These are phyloP conservation scores for Lasioglossum leucozonium DNA, from an alignment of 2,888 invertebrate genomes.

Conservation along the genomic window DNA sequence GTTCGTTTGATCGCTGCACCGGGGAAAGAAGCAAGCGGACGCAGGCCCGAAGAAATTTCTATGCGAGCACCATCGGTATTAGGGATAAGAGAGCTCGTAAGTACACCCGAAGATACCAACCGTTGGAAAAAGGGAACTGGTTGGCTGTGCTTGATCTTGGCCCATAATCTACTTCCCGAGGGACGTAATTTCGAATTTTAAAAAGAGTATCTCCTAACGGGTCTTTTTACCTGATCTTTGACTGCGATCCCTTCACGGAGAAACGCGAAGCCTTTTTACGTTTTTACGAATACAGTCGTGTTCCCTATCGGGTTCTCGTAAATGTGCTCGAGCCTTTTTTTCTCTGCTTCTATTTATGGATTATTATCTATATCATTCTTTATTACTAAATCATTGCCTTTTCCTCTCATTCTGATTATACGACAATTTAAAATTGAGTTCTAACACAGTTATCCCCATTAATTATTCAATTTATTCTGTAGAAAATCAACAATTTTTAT, in stretches of 20 bases:
- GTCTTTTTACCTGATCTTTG: conserved; percentile 41
- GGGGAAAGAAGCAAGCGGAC: not conserved
- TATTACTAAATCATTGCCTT: no score
- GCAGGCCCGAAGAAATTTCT: not conserved
- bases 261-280: conserved; percentile 43
- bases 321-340: not conserved
- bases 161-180: conserved; percentile 56
- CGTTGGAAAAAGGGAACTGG: conserved; percentile 58
- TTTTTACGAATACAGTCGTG: conserved; percentile 3
- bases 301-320: not conserved
- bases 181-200: conserved; percentile 63
- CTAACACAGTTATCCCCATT: no score
- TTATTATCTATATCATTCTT: conserved; percentile 15
- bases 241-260: conserved; percentile 26
- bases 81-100: conserved; percentile 34
- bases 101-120: conserved; percentile 48
- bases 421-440: no score
- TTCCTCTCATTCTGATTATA: no score
- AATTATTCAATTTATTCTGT: no score
- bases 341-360: not conserved
- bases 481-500: not conserved
- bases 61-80: conserved; percentile 36
- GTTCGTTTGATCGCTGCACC: conserved; percentile 21
- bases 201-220: conserved; percentile 58
- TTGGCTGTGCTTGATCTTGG: conserved; percentile 58